Conservation (phyloP, 2,113 vertebrate genomes). For the Leptobrachium ailaonicum region DNA sequence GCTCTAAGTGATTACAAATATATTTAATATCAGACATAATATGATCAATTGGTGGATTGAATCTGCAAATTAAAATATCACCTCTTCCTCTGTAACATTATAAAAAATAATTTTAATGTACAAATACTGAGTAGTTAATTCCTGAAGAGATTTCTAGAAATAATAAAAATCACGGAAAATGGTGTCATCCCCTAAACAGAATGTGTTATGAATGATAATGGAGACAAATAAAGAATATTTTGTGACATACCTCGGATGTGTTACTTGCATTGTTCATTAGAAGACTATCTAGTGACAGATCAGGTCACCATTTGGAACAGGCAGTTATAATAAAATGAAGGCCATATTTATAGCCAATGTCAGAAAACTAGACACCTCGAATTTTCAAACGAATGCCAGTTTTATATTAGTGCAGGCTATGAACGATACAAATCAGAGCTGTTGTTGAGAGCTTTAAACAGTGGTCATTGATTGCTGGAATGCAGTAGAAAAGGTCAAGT, state of each 20-base stretch:
- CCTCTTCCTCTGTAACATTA: too few species aligned
- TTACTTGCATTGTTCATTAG: slow-evolving; percentile 63
- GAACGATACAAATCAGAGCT: slow-evolving; percentile 52
- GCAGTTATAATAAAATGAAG: slow-evolving; percentile 30
- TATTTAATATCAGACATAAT: too few species aligned
- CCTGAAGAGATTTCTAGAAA: too few species aligned
- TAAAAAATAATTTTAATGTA: too few species aligned
- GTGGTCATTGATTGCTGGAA: slow-evolving; percentile 58
- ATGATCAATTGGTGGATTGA: too few species aligned
- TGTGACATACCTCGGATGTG: slow-evolving; percentile 64
- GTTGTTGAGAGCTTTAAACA: slow-evolving; percentile 42
- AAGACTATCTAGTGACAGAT: slow-evolving; percentile 55
- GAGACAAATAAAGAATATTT: too few species aligned
- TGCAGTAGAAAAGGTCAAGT: slow-evolving; percentile 51
- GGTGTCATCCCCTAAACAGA: too few species aligned
- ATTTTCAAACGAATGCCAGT: slow-evolving; percentile 60
- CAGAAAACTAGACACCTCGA: slow-evolving; percentile 56
- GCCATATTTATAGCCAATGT: slow-evolving; percentile 67
- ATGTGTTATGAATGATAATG: too few species aligned
- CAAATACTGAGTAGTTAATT: too few species aligned
- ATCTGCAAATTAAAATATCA: too few species aligned
- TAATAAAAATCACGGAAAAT: too few species aligned
- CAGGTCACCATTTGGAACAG: slow-evolving; percentile 55
- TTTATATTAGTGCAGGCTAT: slow-evolving; percentile 45
- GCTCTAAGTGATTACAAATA: too few species aligned